phyloP scores from a whole-genome alignment of 2,113 vertebrate genomes.

The Dryoscopus gambensis region DNA sequence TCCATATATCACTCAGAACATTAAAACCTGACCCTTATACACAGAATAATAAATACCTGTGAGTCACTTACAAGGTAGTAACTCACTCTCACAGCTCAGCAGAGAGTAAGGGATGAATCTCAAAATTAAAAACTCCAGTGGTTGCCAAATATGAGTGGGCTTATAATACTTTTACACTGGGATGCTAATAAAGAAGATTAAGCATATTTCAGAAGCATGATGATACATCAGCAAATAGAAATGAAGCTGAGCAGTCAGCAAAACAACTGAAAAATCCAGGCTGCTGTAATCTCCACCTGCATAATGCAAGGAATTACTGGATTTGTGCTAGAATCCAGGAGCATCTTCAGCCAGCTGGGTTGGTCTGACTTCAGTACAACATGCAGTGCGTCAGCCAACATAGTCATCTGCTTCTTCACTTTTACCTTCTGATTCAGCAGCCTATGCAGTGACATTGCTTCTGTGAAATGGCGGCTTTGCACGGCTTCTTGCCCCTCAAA shows the following conservation, averaged over 20 bases:
- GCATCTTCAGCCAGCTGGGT: not conserved
- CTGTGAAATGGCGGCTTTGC: not conserved
- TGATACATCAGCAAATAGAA: not conserved
- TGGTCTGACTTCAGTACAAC: not conserved
- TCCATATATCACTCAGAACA: conserved; percentile 71
- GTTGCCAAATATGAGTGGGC: not conserved
- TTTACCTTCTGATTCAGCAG: not conserved
- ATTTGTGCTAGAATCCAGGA: not conserved
- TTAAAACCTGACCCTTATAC: conserved; percentile 75
- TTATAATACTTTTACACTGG: not conserved
- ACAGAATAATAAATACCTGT: conserved; percentile 70
- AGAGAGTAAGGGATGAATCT: conserved; percentile 48
- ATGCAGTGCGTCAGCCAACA: not conserved
- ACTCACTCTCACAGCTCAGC: conserved; percentile 60
- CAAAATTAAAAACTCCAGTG: conserved; percentile 17
- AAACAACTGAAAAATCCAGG: not conserved
- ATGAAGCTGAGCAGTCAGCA: not conserved
- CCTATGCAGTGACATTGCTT: not conserved
- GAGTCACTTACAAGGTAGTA: conserved; percentile 69
- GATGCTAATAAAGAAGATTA: not conserved
- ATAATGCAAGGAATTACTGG: not conserved
- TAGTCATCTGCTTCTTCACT: not conserved
- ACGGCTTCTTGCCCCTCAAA: not conserved
- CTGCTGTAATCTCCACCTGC: not conserved
- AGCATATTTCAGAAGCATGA: not conserved